A percentile compares a stretch with the other conserved stretches of the same genome.
Conservation (phyloP, 2,113 vertebrate species). For the Athene cunicularia region DNA sequence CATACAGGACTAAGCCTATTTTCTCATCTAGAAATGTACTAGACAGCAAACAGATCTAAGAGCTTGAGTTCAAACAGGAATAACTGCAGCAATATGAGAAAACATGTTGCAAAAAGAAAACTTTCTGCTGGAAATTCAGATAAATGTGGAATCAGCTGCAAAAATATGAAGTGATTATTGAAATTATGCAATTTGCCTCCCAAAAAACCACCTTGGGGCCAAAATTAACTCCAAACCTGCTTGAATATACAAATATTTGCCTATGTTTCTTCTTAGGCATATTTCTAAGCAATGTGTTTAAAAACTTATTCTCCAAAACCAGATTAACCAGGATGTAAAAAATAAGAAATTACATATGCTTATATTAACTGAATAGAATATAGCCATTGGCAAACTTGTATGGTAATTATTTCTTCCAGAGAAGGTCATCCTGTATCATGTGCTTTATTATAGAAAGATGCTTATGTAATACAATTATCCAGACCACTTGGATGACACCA, state of each 20-base stretch:
- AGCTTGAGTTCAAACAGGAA: not conserved
- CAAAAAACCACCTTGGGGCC: not conserved
- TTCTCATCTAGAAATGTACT: not conserved
- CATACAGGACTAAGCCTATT: not conserved
- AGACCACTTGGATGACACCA: not conserved
- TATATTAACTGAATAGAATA: not conserved
- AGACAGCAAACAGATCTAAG: not conserved
- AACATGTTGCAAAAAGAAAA: not conserved
- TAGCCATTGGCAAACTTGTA: not conserved
- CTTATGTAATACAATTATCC: conserved; percentile 25
- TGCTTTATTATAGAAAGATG: not conserved
- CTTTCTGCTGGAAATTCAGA: not conserved
- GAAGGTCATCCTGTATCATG: not conserved
- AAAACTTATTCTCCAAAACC: not conserved
- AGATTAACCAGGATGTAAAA: not conserved
- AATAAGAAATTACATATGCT: not conserved
- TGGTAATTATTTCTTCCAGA: conserved; percentile 15
- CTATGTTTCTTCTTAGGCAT: not conserved
- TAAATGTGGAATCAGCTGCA: not conserved
- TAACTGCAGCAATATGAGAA: not conserved
- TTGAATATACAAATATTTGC: not conserved
- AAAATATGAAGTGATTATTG: not conserved
- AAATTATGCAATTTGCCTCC: not conserved
- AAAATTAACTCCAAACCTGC: not conserved
- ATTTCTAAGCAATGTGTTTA: not conserved